Conservation (phyloP, 1,140 invertebrate genomes). For the Apolygus lucorum region DNA sequence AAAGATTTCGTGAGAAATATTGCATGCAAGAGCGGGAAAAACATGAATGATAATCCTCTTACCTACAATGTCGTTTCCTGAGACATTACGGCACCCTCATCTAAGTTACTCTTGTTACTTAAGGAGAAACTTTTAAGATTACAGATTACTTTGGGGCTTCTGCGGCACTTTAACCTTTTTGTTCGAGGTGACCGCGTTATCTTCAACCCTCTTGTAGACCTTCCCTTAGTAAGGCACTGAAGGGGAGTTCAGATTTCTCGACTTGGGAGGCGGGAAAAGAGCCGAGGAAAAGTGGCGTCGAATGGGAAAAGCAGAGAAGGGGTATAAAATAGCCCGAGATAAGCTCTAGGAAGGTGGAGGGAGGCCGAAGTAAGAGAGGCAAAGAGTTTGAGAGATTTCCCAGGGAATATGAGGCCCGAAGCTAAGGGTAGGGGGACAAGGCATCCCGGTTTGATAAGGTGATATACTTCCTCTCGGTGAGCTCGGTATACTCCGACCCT, state of each 20-base stretch:
- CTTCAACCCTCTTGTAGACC: neutral
- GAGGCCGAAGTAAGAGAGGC: no score
- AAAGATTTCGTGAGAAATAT: no score
- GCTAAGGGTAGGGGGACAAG: neutral
- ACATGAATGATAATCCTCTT: no score
- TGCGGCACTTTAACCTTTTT: neutral
- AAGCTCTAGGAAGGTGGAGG: neutral
- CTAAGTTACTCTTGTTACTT: no score
- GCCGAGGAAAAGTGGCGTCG: neutral
- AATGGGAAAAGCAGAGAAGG: neutral
- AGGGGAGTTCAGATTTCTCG: neutral
- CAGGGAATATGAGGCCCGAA: constrained; percentile 3
- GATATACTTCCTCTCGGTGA: constrained; percentile 5
- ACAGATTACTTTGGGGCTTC: no score
- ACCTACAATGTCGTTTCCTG: no score
- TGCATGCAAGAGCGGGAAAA: no score
- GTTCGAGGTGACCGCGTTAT: neutral
- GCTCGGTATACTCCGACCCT: no score
- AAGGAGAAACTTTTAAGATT: no score
- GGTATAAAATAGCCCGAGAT: constrained; percentile 4
- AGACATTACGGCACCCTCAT: no score
- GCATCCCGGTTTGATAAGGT: neutral
- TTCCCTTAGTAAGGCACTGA: neutral
- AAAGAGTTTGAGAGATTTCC: constrained; percentile 14
- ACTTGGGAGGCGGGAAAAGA: neutral